Percentiles rank a stretch among this genome's conserved stretches.
Evolutionary conservation across 2,797 vertebrate genomes (phyloP).

Genomic region (Rhinichthys osculus): DNA sequence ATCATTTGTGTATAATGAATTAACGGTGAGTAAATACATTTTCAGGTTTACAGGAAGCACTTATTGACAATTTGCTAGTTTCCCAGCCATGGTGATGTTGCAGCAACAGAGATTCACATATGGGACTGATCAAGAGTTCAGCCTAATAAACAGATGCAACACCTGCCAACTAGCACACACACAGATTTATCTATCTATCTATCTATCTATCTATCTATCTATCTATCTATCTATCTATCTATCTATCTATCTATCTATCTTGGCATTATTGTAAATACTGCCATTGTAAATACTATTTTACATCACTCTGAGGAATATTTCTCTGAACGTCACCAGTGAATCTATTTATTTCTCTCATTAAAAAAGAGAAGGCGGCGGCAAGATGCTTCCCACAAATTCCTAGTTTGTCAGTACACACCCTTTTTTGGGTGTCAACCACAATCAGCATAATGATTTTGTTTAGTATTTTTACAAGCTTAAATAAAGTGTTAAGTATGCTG

Average conservation of each 20-base stretch:
- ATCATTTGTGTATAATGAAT: neutral
- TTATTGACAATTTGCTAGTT: neutral
- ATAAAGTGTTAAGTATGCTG: neutral
- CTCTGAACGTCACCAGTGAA: neutral
- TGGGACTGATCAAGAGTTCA: conserved; percentile 27
- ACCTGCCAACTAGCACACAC: neutral
- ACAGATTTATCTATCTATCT: neutral
- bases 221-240: neutral
- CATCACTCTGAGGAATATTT: neutral
- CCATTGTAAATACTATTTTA: too few relatives aligned
- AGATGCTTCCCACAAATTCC: neutral
- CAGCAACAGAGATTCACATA: conserved; percentile 21
- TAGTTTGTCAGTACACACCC: neutral
- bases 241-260: neutral
- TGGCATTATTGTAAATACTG: neutral
- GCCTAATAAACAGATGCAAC: conserved; percentile 16
- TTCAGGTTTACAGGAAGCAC: neutral
- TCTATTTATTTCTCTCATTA: neutral
- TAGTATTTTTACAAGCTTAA: neutral
- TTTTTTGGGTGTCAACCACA: neutral
- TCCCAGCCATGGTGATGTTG: conserved; percentile 8
- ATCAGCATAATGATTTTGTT: conserved; percentile 1
- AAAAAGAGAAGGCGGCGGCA: neutral
- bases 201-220: neutral
- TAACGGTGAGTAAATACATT: too few relatives aligned